Evolutionary conservation across 1,140 invertebrate species (phyloP), one percentile per base, ranked within the genome.

Genomic region (Globodera rostochiensis): DNA sequence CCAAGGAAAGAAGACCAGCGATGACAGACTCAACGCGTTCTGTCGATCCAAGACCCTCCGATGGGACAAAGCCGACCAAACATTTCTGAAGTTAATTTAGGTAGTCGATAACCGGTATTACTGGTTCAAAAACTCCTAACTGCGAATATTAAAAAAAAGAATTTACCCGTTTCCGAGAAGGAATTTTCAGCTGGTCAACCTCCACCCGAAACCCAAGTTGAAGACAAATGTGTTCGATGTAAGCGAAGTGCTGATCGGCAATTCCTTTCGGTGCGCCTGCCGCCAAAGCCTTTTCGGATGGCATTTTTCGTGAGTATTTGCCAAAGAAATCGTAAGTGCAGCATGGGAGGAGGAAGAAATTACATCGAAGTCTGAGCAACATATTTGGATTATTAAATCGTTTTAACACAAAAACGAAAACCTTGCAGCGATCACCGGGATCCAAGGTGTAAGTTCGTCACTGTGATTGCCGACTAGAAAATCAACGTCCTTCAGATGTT

Each of bases 401-500:
- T 1, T 53, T 47, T 36, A n/a, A n/a, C 36, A 77, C 46, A 77
- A 64, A 49, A 15, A 15, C n/a, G 60, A 25, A 76, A 83, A 92
- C 91, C 91, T 93, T 0, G 94, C 93, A 60, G 96, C 94, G 79
- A 98, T 93, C 1, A 98, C 93, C 57, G 97, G 96, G 85, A 99
- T 94, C 96, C 97, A 99, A 7, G 97, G 96, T 49, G 96, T 98
- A 7, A 99, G 90, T 90, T 98, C 97, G 92, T 98, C 97, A 66
- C 96, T 97, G 92, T 99, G 97, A 92, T 99, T 99, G 67, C 97
- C 97, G 90, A 99, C 96, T 15, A 98, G 90, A 95, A 96, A 98
- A 90, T 97, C 95, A 66, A 91, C 92, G n/a, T 36, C 76, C 36
- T 93, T 92, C 45, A 93, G 93, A 89, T 81, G 71, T 57, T 74